phyloP scores from a whole-genome alignment of 2,888 invertebrate genomes.

The Osmoderma eremita region DNA sequence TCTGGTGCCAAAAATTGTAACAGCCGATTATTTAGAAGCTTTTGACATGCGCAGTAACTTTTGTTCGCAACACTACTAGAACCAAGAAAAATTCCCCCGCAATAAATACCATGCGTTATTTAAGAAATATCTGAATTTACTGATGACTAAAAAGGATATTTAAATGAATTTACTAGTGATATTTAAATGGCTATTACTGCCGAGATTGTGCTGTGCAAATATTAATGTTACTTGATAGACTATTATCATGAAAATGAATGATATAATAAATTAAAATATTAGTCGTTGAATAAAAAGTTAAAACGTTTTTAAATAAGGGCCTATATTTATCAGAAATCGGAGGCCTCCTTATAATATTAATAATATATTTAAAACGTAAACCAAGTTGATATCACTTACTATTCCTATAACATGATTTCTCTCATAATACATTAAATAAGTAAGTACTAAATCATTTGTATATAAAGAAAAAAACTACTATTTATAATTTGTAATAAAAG shows the following conservation, averaged over 20 bases:
- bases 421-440: no score
- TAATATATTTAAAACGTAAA: conserved; percentile 7
- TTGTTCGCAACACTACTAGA: not conserved
- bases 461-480: not conserved
- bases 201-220: conserved; percentile 49
- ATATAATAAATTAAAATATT: conserved; percentile 32
- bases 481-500: not conserved
- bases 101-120: conserved; percentile 42
- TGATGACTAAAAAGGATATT: conserved; percentile 19
- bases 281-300: no score
- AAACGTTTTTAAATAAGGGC: conserved; percentile 31
- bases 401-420: conserved; percentile 10
- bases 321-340: conserved; percentile 19
- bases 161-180: conserved; percentile 48
- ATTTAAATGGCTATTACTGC: conserved; percentile 48
- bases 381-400: conserved; percentile 8
- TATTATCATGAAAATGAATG: conserved; percentile 17
- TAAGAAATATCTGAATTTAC: conserved; percentile 22
- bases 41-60: conserved; percentile 38
- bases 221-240: conserved; percentile 8
- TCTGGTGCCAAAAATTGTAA: conserved; percentile 46
- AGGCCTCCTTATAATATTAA: conserved; percentile 29
- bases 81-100: conserved; percentile 36
- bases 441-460: no score
- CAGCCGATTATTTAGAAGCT: no score